Base-by-base conservation (phyloP, 2,888 invertebrate genomes). In the Spialia ferax region DNA sequence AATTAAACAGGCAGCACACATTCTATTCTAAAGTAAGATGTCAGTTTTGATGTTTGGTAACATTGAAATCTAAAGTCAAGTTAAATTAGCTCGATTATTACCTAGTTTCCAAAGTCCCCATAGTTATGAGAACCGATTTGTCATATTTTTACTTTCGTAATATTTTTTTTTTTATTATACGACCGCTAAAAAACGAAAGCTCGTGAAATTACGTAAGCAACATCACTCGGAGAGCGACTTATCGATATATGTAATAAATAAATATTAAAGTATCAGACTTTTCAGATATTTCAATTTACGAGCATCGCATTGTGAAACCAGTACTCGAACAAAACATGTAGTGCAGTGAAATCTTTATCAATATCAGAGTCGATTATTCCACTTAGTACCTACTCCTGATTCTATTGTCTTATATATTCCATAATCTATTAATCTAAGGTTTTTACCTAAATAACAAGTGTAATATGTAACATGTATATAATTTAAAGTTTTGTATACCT, bases 261-360 rank as follows among this genome's bases (percentile, higher is more conserved):
- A 67, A 67, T 67, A 67, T 67, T 67, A 62, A 48, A 45, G 63
- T 11, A 45, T 45, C 62, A 67, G 62, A 67, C n/a, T n/a, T n/a
- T n/a, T n/a, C n/a, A n/a, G n/a, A 66, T 62, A 69, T 70, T 73
- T 66, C 60, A 71, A 69, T 68, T 72, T 68, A 65, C 60, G 64
- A 67, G 63, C 66, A 70, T 69, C 68, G 50, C 63, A 68, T 73
- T 71, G 71, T 72, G 74, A 73, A 72, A 71, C 63, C 70, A 69
- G 64, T 56, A 62, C 56, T 64, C 66, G 71, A 63, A 70, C 65
- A 72, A 70, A 70, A 65, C 70, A 66, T 68, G 68, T 61, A 56
- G 67, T 66, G 63, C 70, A 71, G 70, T 73, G 70, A 70, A 72
- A 73, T 70, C 72, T 71, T 68, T 68, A 67, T 67, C 67, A 61